A percentile compares a stretch with the other conserved stretches of the same genome.
These are phyloP conservation scores for Protonibea diacanthus DNA, from an alignment of 2,797 vertebrate genomes.

Conservation along the genomic window DNA sequence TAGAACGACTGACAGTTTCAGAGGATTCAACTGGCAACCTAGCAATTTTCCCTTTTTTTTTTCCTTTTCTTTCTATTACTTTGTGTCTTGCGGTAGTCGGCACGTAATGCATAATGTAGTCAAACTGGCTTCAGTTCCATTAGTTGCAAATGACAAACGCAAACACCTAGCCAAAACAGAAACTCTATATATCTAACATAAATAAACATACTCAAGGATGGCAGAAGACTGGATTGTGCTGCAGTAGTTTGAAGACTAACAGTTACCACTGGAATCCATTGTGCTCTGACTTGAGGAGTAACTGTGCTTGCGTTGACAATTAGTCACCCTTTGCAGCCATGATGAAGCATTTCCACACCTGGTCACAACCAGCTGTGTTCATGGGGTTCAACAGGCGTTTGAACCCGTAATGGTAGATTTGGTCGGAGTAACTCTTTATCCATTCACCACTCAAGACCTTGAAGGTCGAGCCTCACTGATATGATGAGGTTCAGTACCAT, in stretches of 20 bases:
- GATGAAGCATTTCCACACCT: background rate
- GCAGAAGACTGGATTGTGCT: background rate
- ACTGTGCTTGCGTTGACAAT: constrained; percentile 1
- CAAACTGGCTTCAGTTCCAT: background rate
- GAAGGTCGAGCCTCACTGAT: background rate
- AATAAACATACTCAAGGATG: background rate
- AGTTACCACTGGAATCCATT: background rate
- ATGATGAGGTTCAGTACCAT: constrained; percentile 9
- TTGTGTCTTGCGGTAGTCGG: background rate
- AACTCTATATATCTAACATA: background rate
- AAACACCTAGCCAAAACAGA: background rate
- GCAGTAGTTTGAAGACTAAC: background rate
- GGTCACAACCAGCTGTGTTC: constrained; percentile 1
- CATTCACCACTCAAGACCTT: background rate
- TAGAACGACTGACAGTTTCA: constrained; percentile 24
- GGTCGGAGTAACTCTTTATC: background rate
- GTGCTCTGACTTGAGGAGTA: background rate
- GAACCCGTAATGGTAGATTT: background rate
- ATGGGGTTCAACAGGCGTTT: background rate
- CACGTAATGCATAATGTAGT: background rate
- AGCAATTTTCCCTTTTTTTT: background rate
- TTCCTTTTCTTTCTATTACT: background rate
- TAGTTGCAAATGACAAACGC: background rate
- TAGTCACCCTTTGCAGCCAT: background rate
- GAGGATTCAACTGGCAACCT: background rate